These are phyloP conservation scores for Rhagoletis zephyria DNA, from an alignment of 1,140 invertebrate species.

Conservation along the genomic window DNA sequence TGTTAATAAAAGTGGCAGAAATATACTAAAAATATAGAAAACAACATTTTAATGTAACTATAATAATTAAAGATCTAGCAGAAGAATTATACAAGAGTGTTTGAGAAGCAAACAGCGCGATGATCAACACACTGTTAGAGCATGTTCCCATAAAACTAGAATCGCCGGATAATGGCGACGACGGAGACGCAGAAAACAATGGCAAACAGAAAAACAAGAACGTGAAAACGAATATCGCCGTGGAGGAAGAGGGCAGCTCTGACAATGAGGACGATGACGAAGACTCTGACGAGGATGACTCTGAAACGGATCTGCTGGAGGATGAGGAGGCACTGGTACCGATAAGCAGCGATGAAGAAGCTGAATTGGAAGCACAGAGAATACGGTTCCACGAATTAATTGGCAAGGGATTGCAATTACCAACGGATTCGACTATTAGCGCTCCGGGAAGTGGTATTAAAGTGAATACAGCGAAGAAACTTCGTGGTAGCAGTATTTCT, in stretches of 20 bases:
- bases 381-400: constrained; percentile 61
- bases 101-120: constrained; percentile 3
- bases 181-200: constrained; percentile 32
- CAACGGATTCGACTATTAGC: constrained; percentile 49
- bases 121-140: constrained; percentile 57
- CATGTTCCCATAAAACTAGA: constrained; percentile 59
- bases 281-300: constrained; percentile 59
- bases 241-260: constrained; percentile 53
- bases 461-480: constrained; percentile 30
- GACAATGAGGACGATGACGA: constrained; percentile 63
- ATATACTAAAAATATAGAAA: constrained; percentile 42
- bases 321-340: constrained; percentile 64
- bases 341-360: constrained; percentile 71
- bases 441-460: constrained; percentile 41
- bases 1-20: constrained; percentile 11
- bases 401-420: constrained; percentile 51
- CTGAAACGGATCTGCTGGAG: constrained; percentile 65
- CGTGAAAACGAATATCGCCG: constrained; percentile 55
- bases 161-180: constrained; percentile 39
- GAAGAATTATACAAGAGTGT: not conserved
- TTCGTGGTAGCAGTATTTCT: constrained; percentile 10
- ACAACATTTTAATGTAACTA: constrained; percentile 25
- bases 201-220: constrained; percentile 47
- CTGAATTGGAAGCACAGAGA: constrained; percentile 69
- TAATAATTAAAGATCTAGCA: not conserved